A percentile compares a stretch with the other conserved stretches of the same genome.
phyloP scores from a whole-genome alignment of 2,888 invertebrate species.

The Netelia fuscicornis region DNA sequence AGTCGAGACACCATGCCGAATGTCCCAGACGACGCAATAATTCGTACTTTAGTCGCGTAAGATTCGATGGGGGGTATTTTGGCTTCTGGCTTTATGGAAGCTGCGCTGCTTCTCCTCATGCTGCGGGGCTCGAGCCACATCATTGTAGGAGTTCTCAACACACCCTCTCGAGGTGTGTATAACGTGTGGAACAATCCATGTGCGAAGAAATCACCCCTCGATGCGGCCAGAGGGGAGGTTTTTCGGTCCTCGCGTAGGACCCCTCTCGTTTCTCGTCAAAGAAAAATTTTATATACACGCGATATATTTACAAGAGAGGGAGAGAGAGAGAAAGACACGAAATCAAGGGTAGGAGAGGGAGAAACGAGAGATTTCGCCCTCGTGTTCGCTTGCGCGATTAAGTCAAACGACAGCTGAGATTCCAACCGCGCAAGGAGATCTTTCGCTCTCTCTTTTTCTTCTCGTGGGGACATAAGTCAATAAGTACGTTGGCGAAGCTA shows the following conservation, averaged over 20 bases:
- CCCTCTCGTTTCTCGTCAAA: constrained; percentile 50
- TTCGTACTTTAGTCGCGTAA: constrained; percentile 64
- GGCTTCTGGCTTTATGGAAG: constrained; percentile 62
- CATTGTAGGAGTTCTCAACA: constrained; percentile 69
- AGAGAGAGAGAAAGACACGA: constrained; percentile 34
- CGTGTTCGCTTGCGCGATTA: constrained; percentile 62
- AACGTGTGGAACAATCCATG: constrained; percentile 63
- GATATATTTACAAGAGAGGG: constrained; percentile 24
- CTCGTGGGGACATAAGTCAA: constrained; percentile 79
- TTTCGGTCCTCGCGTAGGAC: constrained; percentile 28
- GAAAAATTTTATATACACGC: constrained; percentile 56
- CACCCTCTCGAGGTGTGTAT: constrained; percentile 65
- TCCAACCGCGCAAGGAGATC: constrained; percentile 52
- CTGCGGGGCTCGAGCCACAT: constrained; percentile 60
- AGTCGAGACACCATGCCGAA: constrained; percentile 41
- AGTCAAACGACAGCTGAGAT: constrained; percentile 69
- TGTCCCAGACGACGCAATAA: constrained; percentile 65
- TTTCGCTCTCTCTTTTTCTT: constrained; percentile 22
- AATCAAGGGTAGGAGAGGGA: constrained; percentile 14
- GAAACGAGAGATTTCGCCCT: constrained; percentile 26
- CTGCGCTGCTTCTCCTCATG: constrained; percentile 38
- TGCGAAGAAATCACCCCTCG: constrained; percentile 73
- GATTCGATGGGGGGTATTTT: constrained; percentile 69
- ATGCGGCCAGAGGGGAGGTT: constrained; percentile 47
- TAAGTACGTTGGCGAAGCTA: constrained; percentile 78